Conservation (phyloP, 2,797 vertebrate genomes). For the Ataeniobius toweri region DNA sequence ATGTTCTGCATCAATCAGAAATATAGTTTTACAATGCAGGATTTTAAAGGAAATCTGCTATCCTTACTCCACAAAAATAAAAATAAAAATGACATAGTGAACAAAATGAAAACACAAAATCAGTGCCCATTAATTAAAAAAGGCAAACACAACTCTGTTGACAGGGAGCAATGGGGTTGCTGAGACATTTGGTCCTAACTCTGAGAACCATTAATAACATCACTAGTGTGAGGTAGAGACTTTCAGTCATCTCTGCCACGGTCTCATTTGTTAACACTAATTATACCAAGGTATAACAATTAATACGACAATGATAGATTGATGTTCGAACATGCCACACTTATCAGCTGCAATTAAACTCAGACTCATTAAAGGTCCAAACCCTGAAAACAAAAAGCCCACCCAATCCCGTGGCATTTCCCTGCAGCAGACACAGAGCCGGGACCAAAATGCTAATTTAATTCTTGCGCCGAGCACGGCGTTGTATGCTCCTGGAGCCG, state of each 20-base stretch:
- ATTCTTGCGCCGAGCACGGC: slow-evolving; percentile 23
- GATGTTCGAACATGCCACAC: slow-evolving; percentile 25
- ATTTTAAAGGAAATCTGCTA: background rate
- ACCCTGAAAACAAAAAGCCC: slow-evolving; percentile 12
- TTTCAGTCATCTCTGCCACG: slow-evolving; percentile 28
- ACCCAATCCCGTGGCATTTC: slow-evolving; percentile 3
- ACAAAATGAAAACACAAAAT: slow-evolving; percentile 1
- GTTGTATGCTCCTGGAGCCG: slow-evolving; percentile 43
- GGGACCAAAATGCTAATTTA: slow-evolving; percentile 53
- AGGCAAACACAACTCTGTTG: background rate
- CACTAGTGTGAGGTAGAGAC: slow-evolving; percentile 28
- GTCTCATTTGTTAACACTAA: slow-evolving; percentile 51
- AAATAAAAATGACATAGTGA: background rate
- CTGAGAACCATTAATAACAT: slow-evolving; percentile 46
- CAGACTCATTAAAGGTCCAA: slow-evolving; percentile 16
- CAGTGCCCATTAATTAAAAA: slow-evolving; percentile 4
- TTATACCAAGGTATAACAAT: slow-evolving; percentile 43
- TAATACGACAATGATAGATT: slow-evolving; percentile 35
- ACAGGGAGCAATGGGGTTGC: slow-evolving; percentile 25
- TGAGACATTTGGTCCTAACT: slow-evolving; percentile 35
- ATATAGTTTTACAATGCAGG: background rate
- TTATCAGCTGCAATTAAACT: slow-evolving; percentile 27
- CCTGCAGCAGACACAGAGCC: slow-evolving; percentile 10
- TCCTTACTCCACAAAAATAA: background rate
- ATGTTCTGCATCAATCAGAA: background rate